Base-by-base conservation (phyloP, 2,888 invertebrate genomes). In the Chrysotoxum bicinctum region DNA sequence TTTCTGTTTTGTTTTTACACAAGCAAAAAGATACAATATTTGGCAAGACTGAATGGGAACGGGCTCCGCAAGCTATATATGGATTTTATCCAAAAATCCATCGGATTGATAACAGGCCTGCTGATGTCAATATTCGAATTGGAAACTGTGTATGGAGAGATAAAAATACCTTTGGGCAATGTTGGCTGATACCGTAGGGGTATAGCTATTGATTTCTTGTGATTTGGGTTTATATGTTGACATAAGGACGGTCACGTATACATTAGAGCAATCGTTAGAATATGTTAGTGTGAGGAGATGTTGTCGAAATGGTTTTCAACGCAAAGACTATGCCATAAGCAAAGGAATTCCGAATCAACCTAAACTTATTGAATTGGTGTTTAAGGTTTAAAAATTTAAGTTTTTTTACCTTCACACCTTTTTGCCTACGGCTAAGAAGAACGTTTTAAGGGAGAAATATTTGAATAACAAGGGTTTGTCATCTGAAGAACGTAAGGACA, bases 51-150 rank as follows among this genome's bases (percentile, higher is more conserved):
- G 23, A 70, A 62, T 69, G 10, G 32, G 64, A 64, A 54, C 19
- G 40, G 56, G 7, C 1, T 14, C 50, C 79, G 32, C 9, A 23
- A 43, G 64, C 78, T 66, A 58, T n/a, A n/a, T n/a, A n/a, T 16
- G 35, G 52, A 58, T 58, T 79, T 73, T 50, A 68, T 73, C 62
- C 35, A 12, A 62, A n/a, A 43, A 62, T 26, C 66, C 58, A 73
- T 66, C 43, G 50, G 66, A 79, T 73, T 79, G 79, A 79, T 73
- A 73, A 73, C 73, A 73, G 50, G 52, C 66, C 58, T 58, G 58
- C 32, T 54, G 50, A 66, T 73, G 66, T 79, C 58, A 72, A 21
- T 72, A 21, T 50, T 50, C 62, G 76, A 60, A 45, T 52, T 52
- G 26, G 19, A 43, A 62, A 68, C 52, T 35, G 37, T 23, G 12